Percentiles rank a stretch among this genome's conserved stretches.
phyloP scores from a whole-genome alignment of 2,797 vertebrate genomes.

The Diplodus puntazzo region DNA sequence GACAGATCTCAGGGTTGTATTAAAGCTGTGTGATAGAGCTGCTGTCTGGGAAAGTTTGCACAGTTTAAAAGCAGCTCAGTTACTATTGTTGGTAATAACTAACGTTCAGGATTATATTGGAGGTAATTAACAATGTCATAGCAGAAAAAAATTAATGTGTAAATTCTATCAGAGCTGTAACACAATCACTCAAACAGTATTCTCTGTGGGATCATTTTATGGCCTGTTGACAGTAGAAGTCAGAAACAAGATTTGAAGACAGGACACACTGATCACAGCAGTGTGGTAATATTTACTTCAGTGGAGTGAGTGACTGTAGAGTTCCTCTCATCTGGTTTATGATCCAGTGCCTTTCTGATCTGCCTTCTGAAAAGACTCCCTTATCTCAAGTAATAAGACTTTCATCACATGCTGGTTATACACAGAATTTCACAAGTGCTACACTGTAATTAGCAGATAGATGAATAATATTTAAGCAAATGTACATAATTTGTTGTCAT shows the following conservation, averaged over 20 bases:
- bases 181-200: constrained; percentile 41
- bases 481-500: constrained; percentile 76
- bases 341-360: constrained; percentile 71
- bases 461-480: constrained; percentile 72
- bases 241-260: background rate
- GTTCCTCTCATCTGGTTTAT: constrained; percentile 31
- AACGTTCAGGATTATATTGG: background rate
- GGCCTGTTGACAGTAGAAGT: constrained; percentile 6
- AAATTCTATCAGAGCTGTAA: constrained; percentile 27
- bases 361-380: constrained; percentile 49
- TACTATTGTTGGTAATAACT: background rate
- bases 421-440: constrained; percentile 84
- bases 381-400: constrained; percentile 43
- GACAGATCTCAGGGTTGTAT: constrained; percentile 21
- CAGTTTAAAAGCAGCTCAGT: constrained; percentile 1
- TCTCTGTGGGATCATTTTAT: background rate
- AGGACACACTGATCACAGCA: background rate
- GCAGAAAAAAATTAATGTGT: background rate
- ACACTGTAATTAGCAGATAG: constrained; percentile 81
- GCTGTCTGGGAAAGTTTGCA: background rate
- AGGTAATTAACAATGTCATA: constrained; percentile 3
- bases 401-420: constrained; percentile 55
- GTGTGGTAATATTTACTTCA: constrained; percentile 23
- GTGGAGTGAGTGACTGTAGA: constrained; percentile 23
- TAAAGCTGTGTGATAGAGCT: constrained; percentile 16